Evolutionary conservation across 2,113 vertebrate genomes (phyloP).

Genomic region (Crotalus helleri): DNA sequence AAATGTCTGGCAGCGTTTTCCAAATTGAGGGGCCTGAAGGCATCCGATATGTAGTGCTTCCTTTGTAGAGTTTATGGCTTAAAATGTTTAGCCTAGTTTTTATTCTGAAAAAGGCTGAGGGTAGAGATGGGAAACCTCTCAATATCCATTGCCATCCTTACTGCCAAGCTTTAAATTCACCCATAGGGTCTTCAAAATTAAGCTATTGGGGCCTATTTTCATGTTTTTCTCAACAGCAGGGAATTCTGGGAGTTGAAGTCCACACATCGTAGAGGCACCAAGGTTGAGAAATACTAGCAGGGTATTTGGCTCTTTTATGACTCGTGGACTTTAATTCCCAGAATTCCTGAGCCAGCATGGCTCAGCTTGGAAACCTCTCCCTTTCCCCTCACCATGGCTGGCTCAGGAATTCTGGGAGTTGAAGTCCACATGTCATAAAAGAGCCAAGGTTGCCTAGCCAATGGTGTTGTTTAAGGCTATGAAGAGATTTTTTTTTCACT

Average conservation of each 20-base stretch:
- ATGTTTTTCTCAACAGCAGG: background rate
- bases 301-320: too few species aligned
- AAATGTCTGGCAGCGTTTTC: background rate
- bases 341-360: too few species aligned
- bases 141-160: background rate
- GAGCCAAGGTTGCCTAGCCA: too few species aligned
- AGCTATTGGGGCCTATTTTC: background rate
- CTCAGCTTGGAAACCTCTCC: too few species aligned
- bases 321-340: too few species aligned
- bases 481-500: too few species aligned
- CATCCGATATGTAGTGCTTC: background rate
- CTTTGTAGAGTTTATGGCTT: background rate
- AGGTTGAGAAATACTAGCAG: background rate
- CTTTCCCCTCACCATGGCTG: too few species aligned
- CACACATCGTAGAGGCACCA: background rate
- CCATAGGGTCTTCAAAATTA: background rate
- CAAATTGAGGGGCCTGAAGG: background rate
- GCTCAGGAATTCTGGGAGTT: background rate
- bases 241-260: background rate
- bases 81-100: background rate
- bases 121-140: background rate
- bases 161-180: background rate
- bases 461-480: too few species aligned
- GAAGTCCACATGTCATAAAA: background rate
- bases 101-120: background rate